Percentiles rank a stretch among this genome's conserved stretches.
Conservation (phyloP, 2,113 vertebrate genomes). For the Epinephelus moara region DNA sequence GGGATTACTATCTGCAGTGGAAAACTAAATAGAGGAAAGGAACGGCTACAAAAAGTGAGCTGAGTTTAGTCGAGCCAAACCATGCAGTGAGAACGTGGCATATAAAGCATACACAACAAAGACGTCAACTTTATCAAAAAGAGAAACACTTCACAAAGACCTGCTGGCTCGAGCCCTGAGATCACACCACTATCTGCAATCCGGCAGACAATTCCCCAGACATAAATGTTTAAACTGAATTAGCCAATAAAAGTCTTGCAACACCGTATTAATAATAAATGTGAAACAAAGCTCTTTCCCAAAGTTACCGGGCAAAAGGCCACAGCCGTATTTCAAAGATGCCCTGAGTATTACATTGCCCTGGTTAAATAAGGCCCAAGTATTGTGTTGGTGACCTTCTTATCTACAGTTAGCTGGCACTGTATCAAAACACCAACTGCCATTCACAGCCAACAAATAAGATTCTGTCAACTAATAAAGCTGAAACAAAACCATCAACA, state of each 20-base stretch:
- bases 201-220: not conserved
- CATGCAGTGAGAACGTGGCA: too few species aligned
- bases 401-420: not conserved
- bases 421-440: not conserved
- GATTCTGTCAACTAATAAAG: not conserved
- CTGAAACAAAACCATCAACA: not conserved
- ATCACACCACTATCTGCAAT: not conserved
- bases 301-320: not conserved
- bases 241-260: not conserved
- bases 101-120: not conserved
- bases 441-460: not conserved
- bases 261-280: not conserved
- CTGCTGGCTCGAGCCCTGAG: not conserved
- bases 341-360: not conserved
- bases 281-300: not conserved
- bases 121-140: not conserved
- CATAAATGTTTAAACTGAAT: not conserved
- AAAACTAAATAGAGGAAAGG: too few species aligned
- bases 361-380: not conserved
- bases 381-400: not conserved
- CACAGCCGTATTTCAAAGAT: not conserved
- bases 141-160: conserved; percentile 1
- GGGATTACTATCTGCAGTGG: too few species aligned
- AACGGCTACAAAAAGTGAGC: too few species aligned
- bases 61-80: too few species aligned